These are phyloP conservation scores for Ascaphus truei DNA, from an alignment of 2,113 vertebrate species.

Conservation along the genomic window DNA sequence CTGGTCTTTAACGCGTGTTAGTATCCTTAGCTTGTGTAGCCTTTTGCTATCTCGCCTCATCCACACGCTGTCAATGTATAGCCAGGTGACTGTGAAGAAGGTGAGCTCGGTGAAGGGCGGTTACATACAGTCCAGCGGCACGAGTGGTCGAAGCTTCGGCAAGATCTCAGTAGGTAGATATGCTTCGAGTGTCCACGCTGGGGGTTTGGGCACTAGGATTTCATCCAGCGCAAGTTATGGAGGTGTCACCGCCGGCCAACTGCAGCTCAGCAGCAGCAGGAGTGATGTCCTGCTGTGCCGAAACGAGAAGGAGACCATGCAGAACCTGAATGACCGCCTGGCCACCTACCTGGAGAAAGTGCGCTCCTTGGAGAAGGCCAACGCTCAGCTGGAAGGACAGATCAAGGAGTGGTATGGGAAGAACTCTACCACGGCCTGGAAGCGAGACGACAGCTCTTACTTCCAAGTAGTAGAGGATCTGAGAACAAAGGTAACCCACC, in stretches of 20 bases:
- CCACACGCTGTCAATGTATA: neutral
- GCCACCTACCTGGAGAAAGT: conserved; percentile 58
- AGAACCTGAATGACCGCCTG: conserved; percentile 67
- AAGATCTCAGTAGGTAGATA: neutral
- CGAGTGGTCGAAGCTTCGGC: neutral
- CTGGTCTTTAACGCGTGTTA: no score
- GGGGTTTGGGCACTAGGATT: conserved; percentile 4
- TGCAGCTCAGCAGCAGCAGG: neutral
- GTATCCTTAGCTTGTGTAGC: neutral
- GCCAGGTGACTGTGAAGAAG: neutral
- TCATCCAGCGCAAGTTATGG: neutral
- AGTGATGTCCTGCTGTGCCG: neutral
- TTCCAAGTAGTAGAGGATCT: conserved; percentile 5
- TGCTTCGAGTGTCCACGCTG: conserved; percentile 20
- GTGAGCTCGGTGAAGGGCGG: neutral
- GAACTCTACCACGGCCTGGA: neutral
- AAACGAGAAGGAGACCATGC: conserved; percentile 56
- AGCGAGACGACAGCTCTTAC: conserved; percentile 5
- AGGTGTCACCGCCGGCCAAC: neutral
- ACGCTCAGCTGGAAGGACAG: conserved; percentile 55
- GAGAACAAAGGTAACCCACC: conserved; percentile 1
- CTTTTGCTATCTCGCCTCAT: neutral
- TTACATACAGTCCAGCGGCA: neutral
- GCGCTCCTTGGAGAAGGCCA: conserved; percentile 51
- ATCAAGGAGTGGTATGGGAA: conserved; percentile 45